A percentile compares a stretch with the other conserved stretches of the same genome.
Evolutionary conservation across 2,888 invertebrate genomes (phyloP).

Genomic region (Hydrotaea cyrtoneurina): DNA sequence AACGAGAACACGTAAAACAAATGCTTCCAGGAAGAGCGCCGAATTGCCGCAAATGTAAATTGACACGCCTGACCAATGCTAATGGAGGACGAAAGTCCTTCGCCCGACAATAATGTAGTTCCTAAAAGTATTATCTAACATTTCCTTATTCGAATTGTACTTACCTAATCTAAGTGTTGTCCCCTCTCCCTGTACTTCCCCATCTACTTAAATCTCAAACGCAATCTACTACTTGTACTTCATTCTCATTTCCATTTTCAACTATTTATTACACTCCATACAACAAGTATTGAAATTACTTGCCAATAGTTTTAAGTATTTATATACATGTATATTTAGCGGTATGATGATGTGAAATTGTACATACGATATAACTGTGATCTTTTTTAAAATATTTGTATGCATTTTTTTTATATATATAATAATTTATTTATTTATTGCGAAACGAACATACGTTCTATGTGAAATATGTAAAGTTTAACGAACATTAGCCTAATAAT

Average conservation of each 20-base stretch:
- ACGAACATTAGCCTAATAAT: background rate
- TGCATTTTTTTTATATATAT: slow-evolving; percentile 8
- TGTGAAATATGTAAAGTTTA: background rate
- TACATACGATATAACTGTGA: slow-evolving; percentile 25
- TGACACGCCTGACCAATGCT: no score
- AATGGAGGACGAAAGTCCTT: background rate
- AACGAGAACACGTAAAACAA: background rate
- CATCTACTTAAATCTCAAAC: background rate
- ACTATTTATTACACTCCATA: slow-evolving; percentile 30
- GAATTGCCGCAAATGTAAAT: slow-evolving; percentile 10
- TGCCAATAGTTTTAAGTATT: slow-evolving; percentile 17
- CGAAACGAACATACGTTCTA: background rate
- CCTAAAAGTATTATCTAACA: slow-evolving; percentile 38
- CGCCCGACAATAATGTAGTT: slow-evolving; percentile 37
- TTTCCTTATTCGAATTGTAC: slow-evolving; percentile 43
- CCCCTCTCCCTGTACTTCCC: no score
- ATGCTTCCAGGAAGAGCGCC: background rate
- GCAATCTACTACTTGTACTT: no score
- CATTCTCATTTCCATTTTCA: background rate
- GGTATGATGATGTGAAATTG: background rate
- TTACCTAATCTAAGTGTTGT: background rate
- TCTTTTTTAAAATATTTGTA: slow-evolving; percentile 9
- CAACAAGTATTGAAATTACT: background rate
- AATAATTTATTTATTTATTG: slow-evolving; percentile 19
- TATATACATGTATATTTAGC: slow-evolving; percentile 1